phyloP scores from a whole-genome alignment of 1,140 invertebrate species.

The Drosophila grimshawi region DNA sequence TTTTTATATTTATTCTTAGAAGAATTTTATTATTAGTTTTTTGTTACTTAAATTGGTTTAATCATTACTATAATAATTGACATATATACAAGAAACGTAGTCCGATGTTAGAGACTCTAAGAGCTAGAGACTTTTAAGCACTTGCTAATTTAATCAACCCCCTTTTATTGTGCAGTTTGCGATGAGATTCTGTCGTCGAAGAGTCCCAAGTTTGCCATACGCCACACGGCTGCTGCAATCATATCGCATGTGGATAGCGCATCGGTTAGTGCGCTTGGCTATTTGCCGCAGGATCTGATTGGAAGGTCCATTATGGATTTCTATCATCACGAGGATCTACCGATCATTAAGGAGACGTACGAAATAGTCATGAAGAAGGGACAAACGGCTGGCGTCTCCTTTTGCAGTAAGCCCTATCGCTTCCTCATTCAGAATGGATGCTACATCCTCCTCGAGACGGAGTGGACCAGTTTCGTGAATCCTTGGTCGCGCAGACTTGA shows the following conservation, averaged over 20 bases:
- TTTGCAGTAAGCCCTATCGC: slow-evolving; percentile 90
- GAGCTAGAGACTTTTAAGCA: not conserved
- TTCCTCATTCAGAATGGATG: slow-evolving; percentile 94
- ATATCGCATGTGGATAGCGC: slow-evolving; percentile 91
- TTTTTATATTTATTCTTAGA: too few species aligned
- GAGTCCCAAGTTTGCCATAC: slow-evolving; percentile 89
- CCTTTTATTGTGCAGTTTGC: slow-evolving; percentile 85
- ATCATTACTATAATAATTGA: too few species aligned
- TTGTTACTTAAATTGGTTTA: too few species aligned
- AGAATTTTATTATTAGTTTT: too few species aligned
- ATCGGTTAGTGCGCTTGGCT: slow-evolving; percentile 93
- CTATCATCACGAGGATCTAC: slow-evolving; percentile 94
- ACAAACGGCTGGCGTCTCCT: slow-evolving; percentile 87
- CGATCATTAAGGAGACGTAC: slow-evolving; percentile 92
- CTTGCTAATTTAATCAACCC: not conserved
- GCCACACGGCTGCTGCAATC: slow-evolving; percentile 90
- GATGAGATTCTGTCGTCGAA: slow-evolving; percentile 86
- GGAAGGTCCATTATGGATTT: slow-evolving; percentile 93
- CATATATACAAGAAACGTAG: too few species aligned
- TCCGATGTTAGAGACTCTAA: too few species aligned
- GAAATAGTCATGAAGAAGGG: slow-evolving; percentile 89
- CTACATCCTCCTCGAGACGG: slow-evolving; percentile 93
- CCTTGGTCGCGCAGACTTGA: slow-evolving; percentile 96
- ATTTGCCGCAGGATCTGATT: slow-evolving; percentile 94
- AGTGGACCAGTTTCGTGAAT: slow-evolving; percentile 97